phyloP scores from a whole-genome alignment of 1,140 invertebrate species.

The Stenopsyche tienmushanensis region DNA sequence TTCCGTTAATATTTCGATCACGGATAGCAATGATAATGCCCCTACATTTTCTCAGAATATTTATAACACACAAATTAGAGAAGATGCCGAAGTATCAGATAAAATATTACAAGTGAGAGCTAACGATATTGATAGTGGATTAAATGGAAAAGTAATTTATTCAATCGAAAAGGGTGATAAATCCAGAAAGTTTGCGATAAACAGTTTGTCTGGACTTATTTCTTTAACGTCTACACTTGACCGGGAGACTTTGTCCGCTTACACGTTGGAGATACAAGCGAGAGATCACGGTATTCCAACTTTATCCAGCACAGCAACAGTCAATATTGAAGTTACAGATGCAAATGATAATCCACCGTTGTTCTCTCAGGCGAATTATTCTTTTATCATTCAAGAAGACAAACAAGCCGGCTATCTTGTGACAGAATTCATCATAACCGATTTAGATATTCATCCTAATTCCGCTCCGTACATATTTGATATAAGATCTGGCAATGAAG shows the following conservation, averaged over 20 bases:
- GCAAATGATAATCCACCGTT: conserved; percentile 81
- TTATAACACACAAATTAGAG: conserved; percentile 71
- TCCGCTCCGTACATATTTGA: conserved; percentile 86
- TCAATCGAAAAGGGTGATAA: conserved; percentile 73
- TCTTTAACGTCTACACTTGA: conserved; percentile 70
- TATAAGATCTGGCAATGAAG: conserved; percentile 75
- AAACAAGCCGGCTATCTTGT: conserved; percentile 73
- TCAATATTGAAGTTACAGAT: conserved; percentile 77
- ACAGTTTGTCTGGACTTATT: conserved; percentile 71
- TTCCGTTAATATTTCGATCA: conserved; percentile 77
- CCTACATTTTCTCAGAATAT: conserved; percentile 75
- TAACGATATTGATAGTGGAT: conserved; percentile 73
- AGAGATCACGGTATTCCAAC: conserved; percentile 71
- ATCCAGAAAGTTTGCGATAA: conserved; percentile 72
- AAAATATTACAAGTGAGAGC: conserved; percentile 68
- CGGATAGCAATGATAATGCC: conserved; percentile 82
- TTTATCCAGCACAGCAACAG: conserved; percentile 66
- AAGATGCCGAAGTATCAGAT: conserved; percentile 69
- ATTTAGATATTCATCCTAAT: conserved; percentile 79
- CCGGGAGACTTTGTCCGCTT: conserved; percentile 71
- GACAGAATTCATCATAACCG: conserved; percentile 76
- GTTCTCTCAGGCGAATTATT: conserved; percentile 72
- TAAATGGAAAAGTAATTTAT: conserved; percentile 72
- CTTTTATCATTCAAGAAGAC: conserved; percentile 78
- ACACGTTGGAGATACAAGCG: conserved; percentile 72